phyloP scores from a whole-genome alignment of 2,888 invertebrate genomes.

The Odontocolon sp. region DNA sequence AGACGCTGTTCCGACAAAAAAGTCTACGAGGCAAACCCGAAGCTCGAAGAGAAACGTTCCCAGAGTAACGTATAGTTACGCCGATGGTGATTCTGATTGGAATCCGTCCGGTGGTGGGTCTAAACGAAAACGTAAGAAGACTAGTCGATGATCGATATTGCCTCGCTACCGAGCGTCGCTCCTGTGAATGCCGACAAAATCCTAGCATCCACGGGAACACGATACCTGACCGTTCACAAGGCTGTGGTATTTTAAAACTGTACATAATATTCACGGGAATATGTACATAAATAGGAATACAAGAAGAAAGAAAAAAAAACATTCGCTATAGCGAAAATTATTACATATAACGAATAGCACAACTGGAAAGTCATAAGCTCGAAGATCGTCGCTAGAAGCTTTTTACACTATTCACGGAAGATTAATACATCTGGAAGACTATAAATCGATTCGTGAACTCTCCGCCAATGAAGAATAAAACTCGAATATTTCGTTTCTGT shows the following conservation, averaged over 20 bases:
- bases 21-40: conserved; percentile 68
- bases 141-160: conserved; percentile 74
- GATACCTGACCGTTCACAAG: conserved; percentile 65
- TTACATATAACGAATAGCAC: neutral
- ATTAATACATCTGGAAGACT: conserved; percentile 10
- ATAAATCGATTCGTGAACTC: no score
- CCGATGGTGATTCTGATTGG: conserved; percentile 76
- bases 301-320: no score
- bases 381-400: conserved; percentile 25
- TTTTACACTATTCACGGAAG: conserved; percentile 21
- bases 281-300: conserved; percentile 12
- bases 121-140: conserved; percentile 74
- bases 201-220: conserved; percentile 46
- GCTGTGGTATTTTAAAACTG: conserved; percentile 64
- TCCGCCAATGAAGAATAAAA: conserved; percentile 19
- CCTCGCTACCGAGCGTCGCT: conserved; percentile 47
- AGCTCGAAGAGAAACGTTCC: conserved; percentile 76
- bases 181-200: conserved; percentile 31
- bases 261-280: conserved; percentile 31
- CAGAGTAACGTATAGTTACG: conserved; percentile 76
- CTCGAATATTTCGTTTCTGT: conserved; percentile 10
- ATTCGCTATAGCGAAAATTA: neutral
- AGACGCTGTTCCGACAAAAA: conserved; percentile 53
- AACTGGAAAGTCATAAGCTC: neutral
- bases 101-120: conserved; percentile 72